Percentiles rank a stretch among this genome's conserved stretches.
These are phyloP conservation scores for Ammodramus savannarum DNA, from an alignment of 2,113 vertebrate genomes.

Conservation along the genomic window DNA sequence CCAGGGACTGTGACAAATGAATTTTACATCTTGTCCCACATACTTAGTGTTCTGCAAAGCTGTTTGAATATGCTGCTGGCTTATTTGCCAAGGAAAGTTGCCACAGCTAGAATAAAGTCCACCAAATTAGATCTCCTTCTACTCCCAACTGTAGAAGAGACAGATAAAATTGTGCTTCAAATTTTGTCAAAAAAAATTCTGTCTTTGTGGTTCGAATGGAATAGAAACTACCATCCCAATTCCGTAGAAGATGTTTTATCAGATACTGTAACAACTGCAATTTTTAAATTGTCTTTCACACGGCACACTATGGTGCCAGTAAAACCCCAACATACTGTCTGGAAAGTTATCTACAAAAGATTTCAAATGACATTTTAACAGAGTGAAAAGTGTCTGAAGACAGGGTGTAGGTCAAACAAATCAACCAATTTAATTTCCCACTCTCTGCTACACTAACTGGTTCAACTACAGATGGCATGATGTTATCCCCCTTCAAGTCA, in stretches of 20 bases:
- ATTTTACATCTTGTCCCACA: not conserved
- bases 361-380: constrained; percentile 40
- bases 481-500: not conserved
- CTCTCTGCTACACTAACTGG: not conserved
- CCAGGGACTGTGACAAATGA: not conserved
- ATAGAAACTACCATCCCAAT: not conserved
- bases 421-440: constrained; percentile 34
- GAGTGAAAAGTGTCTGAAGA: constrained; percentile 32
- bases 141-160: not conserved
- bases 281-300: constrained; percentile 40
- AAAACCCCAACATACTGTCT: not conserved
- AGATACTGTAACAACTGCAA: not conserved
- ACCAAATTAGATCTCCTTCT: not conserved
- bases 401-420: constrained; percentile 35
- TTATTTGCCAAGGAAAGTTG: not conserved
- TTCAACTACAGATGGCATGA: not conserved
- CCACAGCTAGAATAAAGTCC: not conserved
- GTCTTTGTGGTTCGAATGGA: not conserved
- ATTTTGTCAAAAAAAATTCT: not conserved
- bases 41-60: not conserved
- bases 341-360: constrained; percentile 20
- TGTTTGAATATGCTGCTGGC: not conserved
- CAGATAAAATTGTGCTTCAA: not conserved
- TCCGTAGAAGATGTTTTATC: not conserved
- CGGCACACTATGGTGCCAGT: constrained; percentile 9